phyloP scores from a whole-genome alignment of 2,113 vertebrate species.

The Chionomys nivalis region DNA sequence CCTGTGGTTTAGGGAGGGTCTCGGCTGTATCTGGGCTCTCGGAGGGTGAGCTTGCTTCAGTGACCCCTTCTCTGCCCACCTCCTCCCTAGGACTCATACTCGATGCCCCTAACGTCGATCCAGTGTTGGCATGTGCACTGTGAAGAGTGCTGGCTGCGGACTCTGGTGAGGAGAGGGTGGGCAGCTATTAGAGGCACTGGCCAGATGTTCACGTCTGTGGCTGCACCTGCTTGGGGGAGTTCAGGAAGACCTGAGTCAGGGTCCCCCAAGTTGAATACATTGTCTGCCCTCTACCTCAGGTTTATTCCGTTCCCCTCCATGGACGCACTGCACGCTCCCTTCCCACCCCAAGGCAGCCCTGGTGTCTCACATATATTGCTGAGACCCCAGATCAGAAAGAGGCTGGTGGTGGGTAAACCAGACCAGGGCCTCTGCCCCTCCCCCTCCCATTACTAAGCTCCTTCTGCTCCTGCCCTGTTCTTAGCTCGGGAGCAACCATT shows the following conservation, averaged over 20 bases:
- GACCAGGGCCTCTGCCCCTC: slow-evolving; percentile 63
- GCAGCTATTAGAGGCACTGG: not conserved
- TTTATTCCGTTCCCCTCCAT: not conserved
- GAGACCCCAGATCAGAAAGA: slow-evolving; percentile 47
- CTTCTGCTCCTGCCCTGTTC: slow-evolving; percentile 82
- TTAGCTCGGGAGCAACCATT: slow-evolving; percentile 90
- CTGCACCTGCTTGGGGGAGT: not conserved
- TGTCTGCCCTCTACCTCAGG: not conserved
- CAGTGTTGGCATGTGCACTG: slow-evolving; percentile 99
- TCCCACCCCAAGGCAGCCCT: not conserved
- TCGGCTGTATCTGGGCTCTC: not conserved
- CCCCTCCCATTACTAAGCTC: slow-evolving; percentile 77
- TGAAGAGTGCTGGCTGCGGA: slow-evolving; percentile 99
- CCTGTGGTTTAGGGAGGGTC: not conserved
- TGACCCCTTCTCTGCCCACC: slow-evolving; percentile 67
- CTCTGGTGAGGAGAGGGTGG: slow-evolving; percentile 89
- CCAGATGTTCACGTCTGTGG: not conserved
- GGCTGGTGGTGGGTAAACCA: slow-evolving; percentile 52
- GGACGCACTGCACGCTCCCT: not conserved
- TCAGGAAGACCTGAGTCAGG: not conserved
- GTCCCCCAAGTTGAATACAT: not conserved
- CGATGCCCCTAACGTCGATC: slow-evolving; percentile 98
- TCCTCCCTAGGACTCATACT: slow-evolving; percentile 94
- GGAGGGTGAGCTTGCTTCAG: not conserved
- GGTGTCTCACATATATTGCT: not conserved